Evolutionary conservation across 2,113 vertebrate species (phyloP), one percentile per base, ranked within the genome.

Genomic region (Corydoras sp.): DNA sequence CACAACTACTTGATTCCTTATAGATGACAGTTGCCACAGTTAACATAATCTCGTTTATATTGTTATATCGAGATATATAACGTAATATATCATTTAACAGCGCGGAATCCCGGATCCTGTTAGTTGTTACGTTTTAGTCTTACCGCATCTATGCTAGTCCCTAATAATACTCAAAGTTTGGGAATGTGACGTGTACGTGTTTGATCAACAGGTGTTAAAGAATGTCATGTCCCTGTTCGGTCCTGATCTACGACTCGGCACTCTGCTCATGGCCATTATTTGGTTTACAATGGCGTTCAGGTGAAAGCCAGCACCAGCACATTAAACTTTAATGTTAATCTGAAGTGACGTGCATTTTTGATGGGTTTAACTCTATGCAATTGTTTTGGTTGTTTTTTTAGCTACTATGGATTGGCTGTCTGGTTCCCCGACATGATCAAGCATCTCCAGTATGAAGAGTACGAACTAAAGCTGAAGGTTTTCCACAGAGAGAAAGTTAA

Each of bases 391-490:
- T 68, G 49, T 73, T 66, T 69, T 24, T 73, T 10, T 82, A 99
- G 96, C 83, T 98, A 94, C 82, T 99, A 98, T 10, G 96, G 96
- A 49, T 89, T 99, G 78, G 93, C 90, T 0, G 96, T 99, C 62
- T 99, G 96, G 96, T 99, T 98, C 81, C 96, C 96, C 1, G 96
- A 99, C 79, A 98, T 98, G 95, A 97, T 99, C 75, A 96, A 94
- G 1, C 92, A 97, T 75, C 87, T 93, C 71, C 96, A 99, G 85
- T 86, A 94, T 0, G 89, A 93, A 73, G 93, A 93, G 0, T 98
- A 98, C 15, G 85, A 91, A 58, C 88, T 91, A 35, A 92, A 86
- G 73, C 85, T 93, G 81, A 97, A 94, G 84, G 80, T 86, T 0
- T 93, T 98, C 67, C 79, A 92, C 0, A 71, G 81, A 30, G 93